Evolutionary conservation across 2,113 vertebrate species (phyloP), one percentile per base, ranked within the genome.

Genomic region (Myxocyprinus asiaticus): DNA sequence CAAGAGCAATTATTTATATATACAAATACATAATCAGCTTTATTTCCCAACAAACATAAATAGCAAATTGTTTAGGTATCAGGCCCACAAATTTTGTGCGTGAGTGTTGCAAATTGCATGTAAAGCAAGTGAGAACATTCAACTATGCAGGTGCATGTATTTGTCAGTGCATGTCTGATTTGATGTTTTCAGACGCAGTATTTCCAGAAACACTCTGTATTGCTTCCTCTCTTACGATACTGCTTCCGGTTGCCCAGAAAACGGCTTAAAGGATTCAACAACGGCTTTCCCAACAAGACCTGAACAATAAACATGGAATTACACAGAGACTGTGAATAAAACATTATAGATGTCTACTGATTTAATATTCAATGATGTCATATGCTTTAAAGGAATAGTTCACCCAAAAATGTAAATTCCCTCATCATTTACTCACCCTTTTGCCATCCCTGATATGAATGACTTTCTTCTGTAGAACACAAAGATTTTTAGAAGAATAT

Each of bases 201-300:
- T 53, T 87, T 87, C 86, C 86, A 87, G 79, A 87, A 87, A 53
- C 86, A 87, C 45, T 86, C 86, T 0, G 84, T 76, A 73, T 82
- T 83, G 70, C 69, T 81, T 3, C 81, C 83, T 48, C 84, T 80
- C 70, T 87, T 87, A 6, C 50, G 66, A 50, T 75, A 83, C 15
- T 81, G 82, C 45, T 81, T 86, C 15, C 84, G 74, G 72, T 45
- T 51, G 2, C 73, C 86, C 72, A 87, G 73, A 51, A 87, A 80
- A 4, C 12, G 81, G 9, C 70, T 64, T 14, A 81, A 70, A 9
- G 59, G 81, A 69, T 75, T 67, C 59, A 77, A 4, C 61, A 67
- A 11, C 4, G 63, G 84, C 59, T 66, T 87, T 5, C 83, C 84
- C 68, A 79, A 8, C 66, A 84, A 68, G 8, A 53, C 79, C 86